Percentiles rank a stretch among this genome's conserved stretches.
Evolutionary conservation across 2,888 invertebrate species (phyloP).

Genomic region (Nomada hirtipes): DNA sequence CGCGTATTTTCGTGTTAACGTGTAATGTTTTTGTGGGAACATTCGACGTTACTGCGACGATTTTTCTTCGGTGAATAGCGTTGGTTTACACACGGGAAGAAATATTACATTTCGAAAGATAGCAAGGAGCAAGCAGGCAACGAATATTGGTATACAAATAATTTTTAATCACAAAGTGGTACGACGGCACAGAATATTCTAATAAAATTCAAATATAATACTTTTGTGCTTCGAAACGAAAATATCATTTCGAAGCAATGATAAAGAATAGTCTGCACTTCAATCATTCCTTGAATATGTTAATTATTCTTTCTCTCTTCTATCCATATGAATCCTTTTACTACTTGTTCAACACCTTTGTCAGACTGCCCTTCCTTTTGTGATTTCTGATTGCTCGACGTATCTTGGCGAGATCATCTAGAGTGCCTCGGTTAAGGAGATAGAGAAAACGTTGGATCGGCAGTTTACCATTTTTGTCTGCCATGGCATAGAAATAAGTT

Average conservation of each 20-base stretch:
- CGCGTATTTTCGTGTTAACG: constrained; percentile 30
- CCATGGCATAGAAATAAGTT: neutral
- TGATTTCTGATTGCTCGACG: constrained; percentile 74
- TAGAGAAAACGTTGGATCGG: constrained; percentile 34
- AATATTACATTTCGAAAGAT: neutral
- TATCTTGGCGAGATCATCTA: constrained; percentile 69
- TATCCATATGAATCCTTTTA: neutral
- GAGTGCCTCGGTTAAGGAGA: constrained; percentile 44
- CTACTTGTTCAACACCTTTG: constrained; percentile 39
- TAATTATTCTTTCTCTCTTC: constrained; percentile 7
- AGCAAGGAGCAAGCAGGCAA: too few species aligned
- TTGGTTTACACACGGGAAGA: neutral
- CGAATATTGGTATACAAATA: neutral
- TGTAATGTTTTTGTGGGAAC: neutral
- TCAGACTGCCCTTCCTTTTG: constrained; percentile 42
- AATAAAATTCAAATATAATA: neutral
- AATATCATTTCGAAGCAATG: neutral
- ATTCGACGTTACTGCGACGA: neutral
- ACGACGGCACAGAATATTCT: neutral
- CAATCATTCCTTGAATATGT: constrained; percentile 47
- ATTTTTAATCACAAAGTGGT: too few species aligned
- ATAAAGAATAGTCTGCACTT: constrained; percentile 5
- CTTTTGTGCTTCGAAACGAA: too few species aligned
- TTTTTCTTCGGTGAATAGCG: neutral
- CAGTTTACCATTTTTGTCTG: constrained; percentile 9